A percentile compares a stretch with the other conserved stretches of the same genome.
phyloP scores from a whole-genome alignment of 2,888 invertebrate species.

The Syritta pipiens region DNA sequence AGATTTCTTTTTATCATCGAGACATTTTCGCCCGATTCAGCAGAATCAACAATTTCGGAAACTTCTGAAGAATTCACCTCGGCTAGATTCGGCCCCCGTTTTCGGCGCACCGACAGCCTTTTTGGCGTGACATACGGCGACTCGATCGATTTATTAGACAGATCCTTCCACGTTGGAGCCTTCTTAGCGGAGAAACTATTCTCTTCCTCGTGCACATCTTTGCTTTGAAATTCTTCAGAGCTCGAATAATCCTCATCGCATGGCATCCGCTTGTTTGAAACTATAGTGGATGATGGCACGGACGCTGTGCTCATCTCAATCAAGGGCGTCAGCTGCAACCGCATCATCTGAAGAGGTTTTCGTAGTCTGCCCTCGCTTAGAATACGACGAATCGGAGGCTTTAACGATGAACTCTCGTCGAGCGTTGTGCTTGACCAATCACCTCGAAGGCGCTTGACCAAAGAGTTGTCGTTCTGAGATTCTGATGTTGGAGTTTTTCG shows the following conservation, averaged over 20 bases:
- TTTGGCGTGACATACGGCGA: background rate
- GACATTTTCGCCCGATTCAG: too few relatives aligned
- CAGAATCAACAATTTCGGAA: too few relatives aligned
- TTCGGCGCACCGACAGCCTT: background rate
- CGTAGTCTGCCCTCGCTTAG: too few relatives aligned
- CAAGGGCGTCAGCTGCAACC: conserved; percentile 28
- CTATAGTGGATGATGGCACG: too few relatives aligned
- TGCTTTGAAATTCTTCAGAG: conserved; percentile 46
- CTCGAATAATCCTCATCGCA: conserved; percentile 44
- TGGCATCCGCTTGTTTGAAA: too few relatives aligned
- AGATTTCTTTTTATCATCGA: too few relatives aligned
- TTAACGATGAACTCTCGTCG: too few relatives aligned
- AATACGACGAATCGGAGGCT: too few relatives aligned
- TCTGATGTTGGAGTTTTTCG: too few relatives aligned
- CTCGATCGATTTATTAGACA: conserved; percentile 14
- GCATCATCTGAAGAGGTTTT: too few relatives aligned
- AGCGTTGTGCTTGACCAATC: conserved; percentile 35
- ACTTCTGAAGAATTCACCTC: too few relatives aligned
- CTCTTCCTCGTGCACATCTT: conserved; percentile 10
- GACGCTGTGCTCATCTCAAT: conserved; percentile 12
- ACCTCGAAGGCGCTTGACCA: background rate
- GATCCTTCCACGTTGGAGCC: conserved; percentile 45
- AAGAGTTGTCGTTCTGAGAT: background rate
- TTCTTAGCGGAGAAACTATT: conserved; percentile 18
- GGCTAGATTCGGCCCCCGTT: too few relatives aligned